These are phyloP conservation scores for Ptychobarbus kaznakovi DNA, from an alignment of 2,797 vertebrate genomes.

Conservation along the genomic window DNA sequence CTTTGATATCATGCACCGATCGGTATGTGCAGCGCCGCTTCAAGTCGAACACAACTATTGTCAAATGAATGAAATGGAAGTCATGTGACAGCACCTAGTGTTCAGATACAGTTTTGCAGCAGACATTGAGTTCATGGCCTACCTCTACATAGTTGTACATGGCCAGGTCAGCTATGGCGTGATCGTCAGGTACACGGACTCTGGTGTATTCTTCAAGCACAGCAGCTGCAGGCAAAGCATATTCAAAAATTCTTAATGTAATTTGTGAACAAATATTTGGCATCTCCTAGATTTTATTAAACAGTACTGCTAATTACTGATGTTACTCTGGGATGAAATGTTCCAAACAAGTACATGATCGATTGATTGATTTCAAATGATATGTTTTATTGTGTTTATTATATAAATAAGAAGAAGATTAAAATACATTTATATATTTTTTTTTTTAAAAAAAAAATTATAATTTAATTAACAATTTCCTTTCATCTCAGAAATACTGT, in stretches of 20 bases:
- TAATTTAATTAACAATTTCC: neutral
- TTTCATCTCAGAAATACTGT: neutral
- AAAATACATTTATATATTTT: neutral
- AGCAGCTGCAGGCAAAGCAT: slow-evolving; percentile 71
- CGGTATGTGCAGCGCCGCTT: too few relatives aligned
- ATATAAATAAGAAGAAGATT: neutral
- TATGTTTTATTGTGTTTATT: neutral
- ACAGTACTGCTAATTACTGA: neutral
- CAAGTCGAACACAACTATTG: too few relatives aligned
- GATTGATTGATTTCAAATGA: too few relatives aligned
- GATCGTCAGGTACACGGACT: slow-evolving; percentile 91
- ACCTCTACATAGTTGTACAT: slow-evolving; percentile 99
- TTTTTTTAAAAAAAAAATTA: neutral
- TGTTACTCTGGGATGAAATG: neutral
- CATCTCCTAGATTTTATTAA: neutral
- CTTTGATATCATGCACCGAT: too few relatives aligned
- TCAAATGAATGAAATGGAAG: neutral
- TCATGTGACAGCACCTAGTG: neutral
- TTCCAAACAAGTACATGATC: neutral
- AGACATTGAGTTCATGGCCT: slow-evolving; percentile 36
- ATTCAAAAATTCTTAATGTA: neutral
- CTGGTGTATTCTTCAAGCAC: slow-evolving; percentile 89
- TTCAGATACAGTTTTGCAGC: neutral
- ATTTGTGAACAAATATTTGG: neutral
- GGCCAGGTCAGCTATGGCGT: slow-evolving; percentile 93